Evolutionary conservation across 2,113 vertebrate genomes (phyloP), one percentile per base, ranked within the genome.

Genomic region (Asarcornis scutulata): DNA sequence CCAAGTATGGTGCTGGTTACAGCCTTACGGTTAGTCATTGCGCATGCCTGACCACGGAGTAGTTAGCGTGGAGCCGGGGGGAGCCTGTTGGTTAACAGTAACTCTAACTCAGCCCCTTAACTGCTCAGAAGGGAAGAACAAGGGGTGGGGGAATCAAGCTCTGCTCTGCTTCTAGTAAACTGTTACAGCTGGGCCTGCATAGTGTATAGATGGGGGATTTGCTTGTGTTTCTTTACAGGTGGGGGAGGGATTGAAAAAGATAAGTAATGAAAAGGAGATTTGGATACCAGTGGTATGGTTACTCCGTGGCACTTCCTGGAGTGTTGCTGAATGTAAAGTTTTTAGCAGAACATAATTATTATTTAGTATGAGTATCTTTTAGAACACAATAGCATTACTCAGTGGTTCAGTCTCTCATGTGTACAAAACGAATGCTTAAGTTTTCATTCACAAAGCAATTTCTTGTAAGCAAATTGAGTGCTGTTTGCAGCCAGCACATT

Each of bases 161-260:
- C 22, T 94, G 42, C 40, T 96, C 88, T 71, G 89, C 26, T 91
- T 58, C 44, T 74, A 52, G 79, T 92, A 71, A 89, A 56, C 60
- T 88, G 23, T 88, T 79, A 73, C 90, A 91, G 52, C n/a, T 84
- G 68, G 94, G n/a, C 58, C 67, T 80, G 44, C 0, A 3, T 77
- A 55, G 71, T 77, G 83, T 83, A 56, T 78, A 73, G 88, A 13
- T 34, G 68, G 66, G 64, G 76, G 58, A 64, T 48, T 67, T 88
- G 59, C 69, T 86, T 68, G 34, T 92, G 17, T 73, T 63, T 88
- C 52, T 88, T 63, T 36, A 8, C 32, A 84, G 86, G 14, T 72
- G 93, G 67, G 86, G 66, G 92, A 84, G 73, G 80, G 66, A 68
- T 40, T 84, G 77, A 52, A 89, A 82, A 64, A 12, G 7, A 17